Base-by-base conservation (phyloP, 2,113 vertebrate genomes). In the Psilopsiagon aurifrons region DNA sequence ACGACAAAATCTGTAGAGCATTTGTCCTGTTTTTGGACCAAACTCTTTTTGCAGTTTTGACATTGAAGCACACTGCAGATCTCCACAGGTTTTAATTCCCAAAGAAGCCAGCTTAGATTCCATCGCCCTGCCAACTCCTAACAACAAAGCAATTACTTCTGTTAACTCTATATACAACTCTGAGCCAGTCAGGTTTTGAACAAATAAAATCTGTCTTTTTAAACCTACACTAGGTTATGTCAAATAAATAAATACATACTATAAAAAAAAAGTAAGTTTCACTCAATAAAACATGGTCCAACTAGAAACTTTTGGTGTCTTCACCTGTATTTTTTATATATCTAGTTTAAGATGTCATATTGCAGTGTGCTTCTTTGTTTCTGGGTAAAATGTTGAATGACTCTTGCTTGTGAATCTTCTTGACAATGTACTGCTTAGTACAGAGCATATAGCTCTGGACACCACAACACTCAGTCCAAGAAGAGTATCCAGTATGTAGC, bases 101-200 rank as follows among this genome's bases (percentile, higher is more conserved):
- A 99, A 96, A 83, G 98, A 98, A 77, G 98, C 96, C 93, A 99
- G 97, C 80, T 99, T 99, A 88, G 98, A 98, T 95, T 99, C 98
- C 98, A 99, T 99, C 3, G 99, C 98, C 74, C 98, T 98, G 70
- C 99, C 99, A 95, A 99, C 99, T 86, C 99, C 99, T 99, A 84
- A 75, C 70, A 95, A 96, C 83, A 55, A 70, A 93, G 44, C 49
- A 95, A 51, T 83, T 90, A 74, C 7, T 86, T 73, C 75, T 62
- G 80, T 95, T 90, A 96, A 91, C 13, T 27, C 25, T 29, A 86
- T 9, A 55, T 9, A 55, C 6, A 73, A 52, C 24, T 76, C 75
- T 47, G 55, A 86, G n/a, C 19, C 62, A 67, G 49, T 43, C 52
- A 28, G 24, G 24, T 67, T 88, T 63, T 43, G 37, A 93, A 54